phyloP scores from a whole-genome alignment of 2,888 invertebrate species.

The Dolichopus griseipennis region DNA sequence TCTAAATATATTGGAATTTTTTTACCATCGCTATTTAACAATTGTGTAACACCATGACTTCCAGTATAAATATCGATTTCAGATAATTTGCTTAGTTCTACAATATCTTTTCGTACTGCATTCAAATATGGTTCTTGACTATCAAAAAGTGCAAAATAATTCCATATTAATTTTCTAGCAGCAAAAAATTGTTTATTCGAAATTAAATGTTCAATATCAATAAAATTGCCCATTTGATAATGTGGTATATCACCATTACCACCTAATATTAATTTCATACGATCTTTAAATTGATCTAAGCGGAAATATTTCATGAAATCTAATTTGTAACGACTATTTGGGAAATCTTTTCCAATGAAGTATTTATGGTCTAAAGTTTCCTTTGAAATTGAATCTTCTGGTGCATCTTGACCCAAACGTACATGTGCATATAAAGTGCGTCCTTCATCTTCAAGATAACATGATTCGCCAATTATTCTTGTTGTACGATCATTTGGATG shows the following conservation, averaged over 20 bases:
- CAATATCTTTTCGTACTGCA: slow-evolving; percentile 27
- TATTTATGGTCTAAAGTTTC: slow-evolving; percentile 20
- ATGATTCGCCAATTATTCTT: slow-evolving; percentile 30
- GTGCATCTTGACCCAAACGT: slow-evolving; percentile 21
- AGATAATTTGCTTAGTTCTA: slow-evolving; percentile 18
- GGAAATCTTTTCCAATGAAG: slow-evolving; percentile 25
- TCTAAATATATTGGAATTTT: slow-evolving; percentile 27
- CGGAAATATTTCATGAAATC: slow-evolving; percentile 29
- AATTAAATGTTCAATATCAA: slow-evolving; percentile 25
- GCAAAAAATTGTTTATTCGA: slow-evolving; percentile 27
- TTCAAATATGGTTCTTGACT: slow-evolving; percentile 23
- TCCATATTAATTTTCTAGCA: slow-evolving; percentile 30
- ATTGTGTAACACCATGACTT: slow-evolving; percentile 26
- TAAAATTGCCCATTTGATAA: slow-evolving; percentile 25
- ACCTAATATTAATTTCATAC: slow-evolving; percentile 23
- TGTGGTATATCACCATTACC: slow-evolving; percentile 22
- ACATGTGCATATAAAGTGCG: slow-evolving; percentile 29
- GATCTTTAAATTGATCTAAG: slow-evolving; percentile 28
- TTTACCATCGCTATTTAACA: slow-evolving; percentile 22
- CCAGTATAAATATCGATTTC: slow-evolving; percentile 29
- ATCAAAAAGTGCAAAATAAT: slow-evolving; percentile 29
- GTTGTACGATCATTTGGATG: slow-evolving; percentile 28
- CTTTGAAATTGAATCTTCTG: neutral
- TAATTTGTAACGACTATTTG: slow-evolving; percentile 28
- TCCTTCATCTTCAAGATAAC: slow-evolving; percentile 27